Conservation (phyloP, 2,797 vertebrate genomes). For the Pitangus sulphuratus region DNA sequence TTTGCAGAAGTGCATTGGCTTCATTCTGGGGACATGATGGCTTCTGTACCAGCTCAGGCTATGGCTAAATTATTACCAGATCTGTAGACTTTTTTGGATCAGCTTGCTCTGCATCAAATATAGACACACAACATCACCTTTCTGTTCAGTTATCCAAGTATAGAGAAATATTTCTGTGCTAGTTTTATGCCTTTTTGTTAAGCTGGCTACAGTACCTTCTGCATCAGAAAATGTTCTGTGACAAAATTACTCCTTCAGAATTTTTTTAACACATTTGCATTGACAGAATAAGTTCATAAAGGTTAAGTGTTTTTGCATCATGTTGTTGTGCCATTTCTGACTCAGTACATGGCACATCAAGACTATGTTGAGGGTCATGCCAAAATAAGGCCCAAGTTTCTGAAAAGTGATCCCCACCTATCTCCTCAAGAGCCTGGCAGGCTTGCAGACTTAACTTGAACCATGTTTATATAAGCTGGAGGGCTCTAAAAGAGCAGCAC, state of each 20-base stretch:
- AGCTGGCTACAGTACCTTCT: background rate
- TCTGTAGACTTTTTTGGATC: background rate
- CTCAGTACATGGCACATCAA: background rate
- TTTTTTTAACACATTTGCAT: background rate
- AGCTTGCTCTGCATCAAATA: background rate
- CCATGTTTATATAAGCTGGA: background rate
- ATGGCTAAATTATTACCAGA: background rate
- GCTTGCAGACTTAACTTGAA: background rate
- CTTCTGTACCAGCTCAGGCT: background rate
- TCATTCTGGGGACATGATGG: accelerated
- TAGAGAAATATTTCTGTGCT: background rate
- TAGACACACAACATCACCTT: background rate
- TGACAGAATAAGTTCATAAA: background rate
- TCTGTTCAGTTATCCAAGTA: background rate
- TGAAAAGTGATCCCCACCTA: background rate
- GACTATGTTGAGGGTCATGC: background rate
- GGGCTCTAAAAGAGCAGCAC: background rate
- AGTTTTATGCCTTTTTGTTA: background rate
- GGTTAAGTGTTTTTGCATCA: background rate
- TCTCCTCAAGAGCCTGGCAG: background rate
- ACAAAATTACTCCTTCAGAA: background rate
- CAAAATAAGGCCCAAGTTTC: background rate
- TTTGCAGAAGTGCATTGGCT: background rate
- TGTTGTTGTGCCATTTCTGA: background rate
- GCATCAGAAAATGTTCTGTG: background rate